A percentile compares a stretch with the other conserved stretches of the same genome.
phyloP scores from a whole-genome alignment of 2,888 invertebrate species.

The Epiblema foenella region DNA sequence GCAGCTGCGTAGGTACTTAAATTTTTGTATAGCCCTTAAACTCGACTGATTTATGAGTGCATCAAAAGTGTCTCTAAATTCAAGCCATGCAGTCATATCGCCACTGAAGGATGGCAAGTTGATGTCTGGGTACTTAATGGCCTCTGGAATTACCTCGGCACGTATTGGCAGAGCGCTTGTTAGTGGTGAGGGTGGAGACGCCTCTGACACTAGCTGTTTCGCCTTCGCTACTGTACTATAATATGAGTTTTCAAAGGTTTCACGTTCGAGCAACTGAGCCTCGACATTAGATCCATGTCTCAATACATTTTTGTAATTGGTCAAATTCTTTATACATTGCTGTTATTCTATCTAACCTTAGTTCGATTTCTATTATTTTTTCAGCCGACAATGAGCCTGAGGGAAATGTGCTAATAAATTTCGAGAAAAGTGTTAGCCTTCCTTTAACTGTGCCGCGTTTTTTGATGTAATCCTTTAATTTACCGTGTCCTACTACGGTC shows the following conservation, averaged over 20 bases:
- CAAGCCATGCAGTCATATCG: conserved; percentile 1
- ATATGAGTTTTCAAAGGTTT: not conserved
- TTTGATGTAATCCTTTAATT: conserved; percentile 1
- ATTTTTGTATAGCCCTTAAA: conserved; percentile 4
- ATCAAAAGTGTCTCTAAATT: conserved; percentile 23
- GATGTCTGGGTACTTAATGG: conserved; percentile 18
- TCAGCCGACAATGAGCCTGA: conserved; percentile 6
- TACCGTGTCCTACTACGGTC: conserved; percentile 8
- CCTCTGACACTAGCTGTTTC: not conserved
- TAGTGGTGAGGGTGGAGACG: conserved; percentile 3
- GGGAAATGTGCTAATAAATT: conserved; percentile 3
- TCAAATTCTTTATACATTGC: conserved; percentile 5
- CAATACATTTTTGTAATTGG: conserved; percentile 5
- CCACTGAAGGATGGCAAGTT: conserved; percentile 11
- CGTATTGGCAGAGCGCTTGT: not conserved
- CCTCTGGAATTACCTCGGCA: not conserved
- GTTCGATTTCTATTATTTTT: conserved; percentile 8
- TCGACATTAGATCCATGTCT: conserved; percentile 4
- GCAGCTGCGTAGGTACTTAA: too few species aligned
- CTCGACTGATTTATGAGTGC: conserved; percentile 8
- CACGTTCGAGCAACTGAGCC: conserved; percentile 3
- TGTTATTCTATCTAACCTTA: conserved; percentile 8
- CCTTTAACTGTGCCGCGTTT: conserved; percentile 5
- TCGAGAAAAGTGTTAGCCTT: conserved; percentile 6
- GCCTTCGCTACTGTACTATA: not conserved